Conservation (phyloP, 1,140 invertebrate species). For the Drosophila baimaii region DNA sequence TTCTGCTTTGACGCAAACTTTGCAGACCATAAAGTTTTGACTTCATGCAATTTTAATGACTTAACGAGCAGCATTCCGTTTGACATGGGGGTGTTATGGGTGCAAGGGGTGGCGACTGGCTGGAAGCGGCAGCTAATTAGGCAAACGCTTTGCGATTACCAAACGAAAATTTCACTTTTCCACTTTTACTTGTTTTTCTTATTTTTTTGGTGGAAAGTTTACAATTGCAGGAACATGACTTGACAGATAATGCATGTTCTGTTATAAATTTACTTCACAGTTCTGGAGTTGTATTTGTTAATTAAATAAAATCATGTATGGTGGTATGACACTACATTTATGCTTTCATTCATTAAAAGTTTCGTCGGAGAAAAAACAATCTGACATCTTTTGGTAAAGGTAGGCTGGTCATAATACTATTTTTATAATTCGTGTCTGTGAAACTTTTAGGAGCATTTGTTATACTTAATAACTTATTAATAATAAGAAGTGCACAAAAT, state of each 20-base stretch:
- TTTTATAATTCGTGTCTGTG: too few species aligned
- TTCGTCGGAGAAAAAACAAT: too few species aligned
- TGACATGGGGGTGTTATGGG: constrained; percentile 52
- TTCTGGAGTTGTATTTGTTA: too few species aligned
- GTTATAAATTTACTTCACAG: too few species aligned
- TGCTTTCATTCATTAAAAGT: too few species aligned
- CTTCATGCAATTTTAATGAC: constrained; percentile 82
- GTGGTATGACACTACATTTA: too few species aligned
- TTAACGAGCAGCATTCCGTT: constrained; percentile 76
- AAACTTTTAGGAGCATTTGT: too few species aligned
- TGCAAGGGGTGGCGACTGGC: constrained; percentile 16
- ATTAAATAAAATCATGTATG: not conserved
- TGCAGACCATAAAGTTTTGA: constrained; percentile 83
- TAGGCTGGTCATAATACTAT: too few species aligned
- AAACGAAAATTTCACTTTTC: constrained; percentile 68
- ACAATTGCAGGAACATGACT: constrained; percentile 25
- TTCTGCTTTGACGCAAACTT: constrained; percentile 78
- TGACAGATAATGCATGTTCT: not conserved
- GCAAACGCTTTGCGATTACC: constrained; percentile 72
- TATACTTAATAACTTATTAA: too few species aligned
- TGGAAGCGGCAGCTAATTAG: constrained; percentile 73
- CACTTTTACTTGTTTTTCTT: constrained; percentile 29
- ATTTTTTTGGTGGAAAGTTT: constrained; percentile 3
- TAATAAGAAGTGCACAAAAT: too few species aligned
- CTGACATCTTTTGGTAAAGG: too few species aligned